Evolutionary conservation across 2,888 invertebrate species (phyloP), one percentile per base, ranked within the genome.

Genomic region (Tupiocoris notatus): DNA sequence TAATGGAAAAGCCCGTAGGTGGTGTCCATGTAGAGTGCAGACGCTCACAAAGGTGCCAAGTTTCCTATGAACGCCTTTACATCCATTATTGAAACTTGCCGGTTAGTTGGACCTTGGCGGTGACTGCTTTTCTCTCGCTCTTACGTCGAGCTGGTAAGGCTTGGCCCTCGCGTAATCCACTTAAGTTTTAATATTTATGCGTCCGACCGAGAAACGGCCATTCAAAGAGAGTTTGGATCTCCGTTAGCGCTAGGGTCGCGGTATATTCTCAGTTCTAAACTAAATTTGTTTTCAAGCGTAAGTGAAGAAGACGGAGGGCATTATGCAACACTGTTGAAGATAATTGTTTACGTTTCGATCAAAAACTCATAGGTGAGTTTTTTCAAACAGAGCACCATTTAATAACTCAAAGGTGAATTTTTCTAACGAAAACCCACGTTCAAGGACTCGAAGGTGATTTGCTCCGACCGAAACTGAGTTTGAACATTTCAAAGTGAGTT

Each of bases 191-290:
- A 7, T 39, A 39, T 39, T 39, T 39, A 39, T 39, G 39, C 39
- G 39, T 3, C 39, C 39, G 12, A 7, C 6, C 39, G 39, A 39
- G 39, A 7, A 39, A 39, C 12, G 39, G 39, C 39, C 39, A 39
- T 39, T 39, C 39, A 39, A 39, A 39, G 12, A 3, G 39, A 7
- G 39, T 39, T 39, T 39, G 39, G 3, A 39, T 39, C 39, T 39
- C 3, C 39, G 39, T 39, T 39, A n/a, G n/a, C n/a, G n/a, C n/a
- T n/a, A n/a, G n/a, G n/a, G n/a, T n/a, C n/a, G n/a, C n/a, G n/a
- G n/a, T n/a, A n/a, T 23, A n/a, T n/a, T n/a, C n/a, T 67, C 25
- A 58, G 58, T 25, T 58, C 70, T 70, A 70, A 70, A 58, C 70
- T 70, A 59, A 70, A 61, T 70, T n/a, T n/a, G n/a, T n/a, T n/a